A percentile compares a stretch with the other conserved stretches of the same genome.
Evolutionary conservation across 2,888 invertebrate species (phyloP).

Genomic region (Pomacea canaliculata): DNA sequence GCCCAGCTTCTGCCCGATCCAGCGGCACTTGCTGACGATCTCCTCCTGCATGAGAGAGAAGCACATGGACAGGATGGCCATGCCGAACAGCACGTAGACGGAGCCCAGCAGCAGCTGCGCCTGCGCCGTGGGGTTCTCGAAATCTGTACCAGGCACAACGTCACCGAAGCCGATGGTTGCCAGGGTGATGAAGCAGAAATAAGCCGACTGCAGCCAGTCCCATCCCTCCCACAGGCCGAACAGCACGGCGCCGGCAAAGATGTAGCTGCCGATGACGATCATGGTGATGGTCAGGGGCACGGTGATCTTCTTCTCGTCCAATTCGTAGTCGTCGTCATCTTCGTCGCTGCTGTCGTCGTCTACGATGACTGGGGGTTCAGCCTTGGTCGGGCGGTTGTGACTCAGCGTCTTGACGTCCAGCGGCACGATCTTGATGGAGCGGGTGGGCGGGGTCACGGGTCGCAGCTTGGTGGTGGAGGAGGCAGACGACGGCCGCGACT

Average conservation of each 20-base stretch:
- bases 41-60: constrained; percentile 70
- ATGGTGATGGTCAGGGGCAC: constrained; percentile 68
- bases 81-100: constrained; percentile 68
- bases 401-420: constrained; percentile 46
- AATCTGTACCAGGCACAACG: constrained; percentile 63
- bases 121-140: constrained; percentile 59
- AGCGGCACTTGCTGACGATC: constrained; percentile 67
- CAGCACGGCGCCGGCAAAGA: constrained; percentile 67
- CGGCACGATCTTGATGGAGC: constrained; percentile 50
- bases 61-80: constrained; percentile 71
- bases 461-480: constrained; percentile 9
- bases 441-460: constrained; percentile 24
- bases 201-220: constrained; percentile 65
- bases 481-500: constrained; percentile 10
- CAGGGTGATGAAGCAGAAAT: constrained; percentile 70
- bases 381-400: constrained; percentile 42
- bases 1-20: constrained; percentile 67
- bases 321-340: constrained; percentile 64
- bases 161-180: constrained; percentile 70
- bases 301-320: constrained; percentile 65
- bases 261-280: constrained; percentile 67
- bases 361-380: constrained; percentile 44
- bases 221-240: constrained; percentile 69
- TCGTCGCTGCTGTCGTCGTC: constrained; percentile 49
- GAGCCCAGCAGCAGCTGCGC: constrained; percentile 64